Evolutionary conservation across 1,140 invertebrate genomes (phyloP).

Genomic region (Meteorus sp.): DNA sequence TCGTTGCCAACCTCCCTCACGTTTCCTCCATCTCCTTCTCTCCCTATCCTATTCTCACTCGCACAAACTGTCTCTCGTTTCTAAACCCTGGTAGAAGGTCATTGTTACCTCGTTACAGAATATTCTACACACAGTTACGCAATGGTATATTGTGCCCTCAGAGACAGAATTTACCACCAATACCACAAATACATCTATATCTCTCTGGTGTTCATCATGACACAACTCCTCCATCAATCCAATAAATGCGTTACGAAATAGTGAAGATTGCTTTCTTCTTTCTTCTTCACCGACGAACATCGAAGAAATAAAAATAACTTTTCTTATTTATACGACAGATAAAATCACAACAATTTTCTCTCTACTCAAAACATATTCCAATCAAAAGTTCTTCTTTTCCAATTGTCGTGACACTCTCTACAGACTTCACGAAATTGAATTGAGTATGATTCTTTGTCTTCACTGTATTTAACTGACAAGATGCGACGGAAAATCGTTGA

Average conservation of each 20-base stretch:
- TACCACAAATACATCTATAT: not conserved
- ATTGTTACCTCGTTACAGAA: constrained; percentile 59
- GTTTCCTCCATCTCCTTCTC: too few relatives aligned
- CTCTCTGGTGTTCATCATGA: too few relatives aligned
- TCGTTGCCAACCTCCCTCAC: constrained; percentile 37
- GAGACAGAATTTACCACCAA: not conserved
- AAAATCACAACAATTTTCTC: not conserved
- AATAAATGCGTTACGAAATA: constrained; percentile 19
- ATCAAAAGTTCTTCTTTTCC: too few relatives aligned
- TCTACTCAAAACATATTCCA: not conserved
- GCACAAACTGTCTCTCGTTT: too few relatives aligned
- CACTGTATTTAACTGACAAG: not conserved
- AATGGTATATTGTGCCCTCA: too few relatives aligned
- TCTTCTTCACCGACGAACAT: not conserved
- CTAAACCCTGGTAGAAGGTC: constrained; percentile 38
- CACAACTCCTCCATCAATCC: constrained; percentile 15
- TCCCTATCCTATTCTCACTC: too few relatives aligned
- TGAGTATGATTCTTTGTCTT: not conserved
- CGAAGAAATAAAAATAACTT: not conserved
- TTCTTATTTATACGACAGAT: too few relatives aligned
- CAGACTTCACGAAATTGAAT: too few relatives aligned
- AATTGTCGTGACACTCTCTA: too few relatives aligned
- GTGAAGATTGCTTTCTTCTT: constrained; percentile 8
- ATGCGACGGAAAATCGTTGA: too few relatives aligned
- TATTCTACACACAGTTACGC: too few relatives aligned